Percentiles rank a stretch among this genome's conserved stretches.
phyloP scores from a whole-genome alignment of 2,797 vertebrate genomes.

The Clarias fuscus region DNA sequence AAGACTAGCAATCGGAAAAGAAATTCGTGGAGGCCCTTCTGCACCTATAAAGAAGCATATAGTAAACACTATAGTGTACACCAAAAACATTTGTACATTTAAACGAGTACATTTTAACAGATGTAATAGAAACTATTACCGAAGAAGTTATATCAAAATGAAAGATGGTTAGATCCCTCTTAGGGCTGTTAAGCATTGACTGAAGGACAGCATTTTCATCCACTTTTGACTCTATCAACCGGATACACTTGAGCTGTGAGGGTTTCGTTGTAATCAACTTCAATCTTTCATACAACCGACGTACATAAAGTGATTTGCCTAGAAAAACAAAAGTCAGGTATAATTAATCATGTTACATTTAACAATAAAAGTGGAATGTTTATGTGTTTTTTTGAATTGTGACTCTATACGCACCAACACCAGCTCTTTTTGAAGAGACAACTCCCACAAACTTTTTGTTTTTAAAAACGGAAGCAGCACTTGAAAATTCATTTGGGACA shows the following conservation, averaged over 20 bases:
- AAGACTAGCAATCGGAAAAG: constrained; percentile 92
- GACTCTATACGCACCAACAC: constrained; percentile 81
- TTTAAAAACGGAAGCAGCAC: constrained; percentile 83
- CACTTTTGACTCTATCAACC: constrained; percentile 81
- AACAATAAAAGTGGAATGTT: background rate
- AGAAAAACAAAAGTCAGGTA: constrained; percentile 33
- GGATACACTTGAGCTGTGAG: constrained; percentile 77
- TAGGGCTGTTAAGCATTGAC: constrained; percentile 69
- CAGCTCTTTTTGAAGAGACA: constrained; percentile 86
- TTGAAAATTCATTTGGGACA: constrained; percentile 62
- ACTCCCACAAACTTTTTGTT: constrained; percentile 80
- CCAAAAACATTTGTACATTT: background rate
- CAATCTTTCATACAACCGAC: constrained; percentile 79
- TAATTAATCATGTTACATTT: background rate
- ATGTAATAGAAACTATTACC: constrained; percentile 68
- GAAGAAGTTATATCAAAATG: constrained; percentile 93
- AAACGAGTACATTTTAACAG: background rate
- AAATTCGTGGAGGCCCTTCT: constrained; percentile 84
- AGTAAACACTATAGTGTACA: constrained; percentile 13
- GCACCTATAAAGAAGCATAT: constrained; percentile 73
- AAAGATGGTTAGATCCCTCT: constrained; percentile 78
- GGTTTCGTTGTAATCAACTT: constrained; percentile 54
- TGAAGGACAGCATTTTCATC: constrained; percentile 84
- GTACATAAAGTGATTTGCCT: constrained; percentile 95
- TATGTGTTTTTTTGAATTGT: background rate